These are phyloP conservation scores for Chrysochloris asiatica DNA, from an alignment of 2,113 vertebrate species.

Conservation along the genomic window DNA sequence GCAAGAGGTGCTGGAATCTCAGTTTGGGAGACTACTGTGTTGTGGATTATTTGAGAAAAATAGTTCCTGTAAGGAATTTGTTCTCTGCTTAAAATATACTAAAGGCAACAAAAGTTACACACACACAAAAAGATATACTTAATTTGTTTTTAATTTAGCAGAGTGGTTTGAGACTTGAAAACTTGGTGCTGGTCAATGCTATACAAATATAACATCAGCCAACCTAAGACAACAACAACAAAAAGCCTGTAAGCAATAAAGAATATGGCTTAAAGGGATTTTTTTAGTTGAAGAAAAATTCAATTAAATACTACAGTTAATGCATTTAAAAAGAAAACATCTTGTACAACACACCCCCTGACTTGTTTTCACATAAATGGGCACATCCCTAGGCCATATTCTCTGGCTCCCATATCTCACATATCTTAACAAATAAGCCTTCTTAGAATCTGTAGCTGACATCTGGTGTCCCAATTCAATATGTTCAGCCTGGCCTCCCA, in stretches of 20 bases:
- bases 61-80: background rate
- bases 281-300: background rate
- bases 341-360: background rate
- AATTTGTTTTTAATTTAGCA: background rate
- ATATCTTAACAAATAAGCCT: background rate
- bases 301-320: too few relatives aligned
- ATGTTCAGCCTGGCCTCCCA: rapidly evolving
- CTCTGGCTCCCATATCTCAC: background rate
- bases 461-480: background rate
- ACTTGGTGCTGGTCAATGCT: background rate
- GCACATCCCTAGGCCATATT: background rate
- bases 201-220: background rate
- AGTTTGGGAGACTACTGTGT: background rate
- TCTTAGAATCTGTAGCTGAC: background rate
- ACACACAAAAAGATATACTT: background rate
- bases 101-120: background rate
- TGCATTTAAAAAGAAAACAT: background rate
- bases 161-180: background rate
- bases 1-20: background rate
- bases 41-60: background rate
- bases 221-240: background rate
- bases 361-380: background rate
- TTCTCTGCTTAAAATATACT: background rate
- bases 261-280: background rate
- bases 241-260: background rate